Evolutionary conservation across 2,888 invertebrate genomes (phyloP).

Genomic region (Leptogaster cylindrica): DNA sequence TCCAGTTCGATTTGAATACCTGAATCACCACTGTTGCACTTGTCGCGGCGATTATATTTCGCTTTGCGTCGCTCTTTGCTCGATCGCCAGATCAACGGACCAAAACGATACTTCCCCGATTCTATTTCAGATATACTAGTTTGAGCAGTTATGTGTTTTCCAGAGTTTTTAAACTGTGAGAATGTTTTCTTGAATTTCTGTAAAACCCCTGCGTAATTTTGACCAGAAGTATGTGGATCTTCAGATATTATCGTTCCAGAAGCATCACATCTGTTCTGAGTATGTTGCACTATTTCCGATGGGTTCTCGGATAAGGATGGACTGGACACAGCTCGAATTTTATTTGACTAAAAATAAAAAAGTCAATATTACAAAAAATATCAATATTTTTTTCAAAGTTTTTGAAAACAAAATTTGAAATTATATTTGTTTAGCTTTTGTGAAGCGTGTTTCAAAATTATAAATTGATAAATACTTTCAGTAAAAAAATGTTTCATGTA

Average conservation of each 20-base stretch:
- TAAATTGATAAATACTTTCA: too few relatives aligned
- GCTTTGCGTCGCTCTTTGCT: slow-evolving; percentile 75
- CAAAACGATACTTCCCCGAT: slow-evolving; percentile 66
- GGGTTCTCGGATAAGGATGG: slow-evolving; percentile 57
- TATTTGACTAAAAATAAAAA: slow-evolving; percentile 55
- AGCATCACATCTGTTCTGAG: slow-evolving; percentile 35
- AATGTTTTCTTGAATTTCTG: slow-evolving; percentile 76
- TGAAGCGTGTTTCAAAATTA: too few relatives aligned
- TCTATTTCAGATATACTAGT: slow-evolving; percentile 41
- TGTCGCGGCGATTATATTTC: slow-evolving; percentile 72
- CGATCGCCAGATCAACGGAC: slow-evolving; percentile 74
- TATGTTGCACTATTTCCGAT: slow-evolving; percentile 42
- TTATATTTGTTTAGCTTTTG: neutral
- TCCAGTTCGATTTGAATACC: slow-evolving; percentile 73
- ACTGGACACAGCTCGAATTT: slow-evolving; percentile 61
- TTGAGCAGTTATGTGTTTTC: slow-evolving; percentile 47
- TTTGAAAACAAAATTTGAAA: neutral
- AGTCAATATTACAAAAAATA: neutral
- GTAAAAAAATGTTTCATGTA: too few relatives aligned
- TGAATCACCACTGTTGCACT: slow-evolving; percentile 77
- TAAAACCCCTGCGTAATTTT: slow-evolving; percentile 66
- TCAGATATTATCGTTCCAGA: slow-evolving; percentile 31
- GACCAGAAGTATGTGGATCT: slow-evolving; percentile 42
- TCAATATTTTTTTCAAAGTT: neutral
- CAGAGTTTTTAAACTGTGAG: slow-evolving; percentile 61